Evolutionary conservation across 2,888 invertebrate species (phyloP).

Genomic region (Chaetogeoica ovagalla): DNA sequence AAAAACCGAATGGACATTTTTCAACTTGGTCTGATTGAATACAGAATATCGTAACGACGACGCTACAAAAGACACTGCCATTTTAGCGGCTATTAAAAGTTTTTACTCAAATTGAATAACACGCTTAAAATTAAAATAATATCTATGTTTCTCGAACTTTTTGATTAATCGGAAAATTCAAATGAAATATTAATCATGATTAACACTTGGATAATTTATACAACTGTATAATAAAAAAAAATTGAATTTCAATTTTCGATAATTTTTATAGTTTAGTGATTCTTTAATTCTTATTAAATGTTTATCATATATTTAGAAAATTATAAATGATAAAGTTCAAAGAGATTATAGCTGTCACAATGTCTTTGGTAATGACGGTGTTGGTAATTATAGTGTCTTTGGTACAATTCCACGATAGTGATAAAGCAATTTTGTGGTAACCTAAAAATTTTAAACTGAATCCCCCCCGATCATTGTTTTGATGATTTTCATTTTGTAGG

Average conservation of each 20-base stretch:
- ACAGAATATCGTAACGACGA: constrained; percentile 21
- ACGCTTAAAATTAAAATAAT: neutral
- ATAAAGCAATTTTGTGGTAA: constrained; percentile 42
- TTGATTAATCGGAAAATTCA: too few species aligned
- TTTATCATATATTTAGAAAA: neutral
- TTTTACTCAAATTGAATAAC: constrained; percentile 3
- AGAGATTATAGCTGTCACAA: neutral
- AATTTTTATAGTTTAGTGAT: too few species aligned
- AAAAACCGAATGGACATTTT: constrained; percentile 15
- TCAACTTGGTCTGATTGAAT: constrained; percentile 2
- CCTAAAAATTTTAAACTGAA: constrained; percentile 8
- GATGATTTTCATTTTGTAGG: constrained; percentile 37
- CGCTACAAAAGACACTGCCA: constrained; percentile 18
- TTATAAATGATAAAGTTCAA: neutral
- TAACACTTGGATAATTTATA: too few species aligned
- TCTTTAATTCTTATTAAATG: neutral
- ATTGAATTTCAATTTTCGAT: too few species aligned
- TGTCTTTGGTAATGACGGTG: constrained; percentile 8
- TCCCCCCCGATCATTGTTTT: neutral
- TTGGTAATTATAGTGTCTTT: neutral
- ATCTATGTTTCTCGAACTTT: neutral
- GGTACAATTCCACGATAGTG: constrained; percentile 10
- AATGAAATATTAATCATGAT: too few species aligned
- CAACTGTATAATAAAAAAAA: too few species aligned
- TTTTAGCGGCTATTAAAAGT: neutral